Base-by-base conservation (phyloP, 2,797 vertebrate species). In the Odontamblyopus rebecca region DNA sequence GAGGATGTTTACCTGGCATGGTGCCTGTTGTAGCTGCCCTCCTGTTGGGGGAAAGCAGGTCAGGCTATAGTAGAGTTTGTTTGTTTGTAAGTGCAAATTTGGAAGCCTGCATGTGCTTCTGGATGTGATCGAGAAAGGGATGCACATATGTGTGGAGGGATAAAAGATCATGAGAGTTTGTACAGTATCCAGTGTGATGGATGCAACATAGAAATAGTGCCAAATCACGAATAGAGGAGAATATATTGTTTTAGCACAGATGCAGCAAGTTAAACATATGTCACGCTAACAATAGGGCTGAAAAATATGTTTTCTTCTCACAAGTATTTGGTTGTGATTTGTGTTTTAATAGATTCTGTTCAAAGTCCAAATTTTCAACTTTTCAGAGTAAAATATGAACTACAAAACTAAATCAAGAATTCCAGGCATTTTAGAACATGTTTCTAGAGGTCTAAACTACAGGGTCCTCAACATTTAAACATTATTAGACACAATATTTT, bases 1-100 rank as follows among this genome's bases (percentile, higher is more conserved):
- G 90, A 93, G 92, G 92, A 93, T 92, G 89, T 92, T 90, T 89
- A 90, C 90, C 91, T 94, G 93, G 93, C 92, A 92, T 88, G 89
- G 85, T 91, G 91, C 92, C 92, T 92, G 89, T 88, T 89, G 88
- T 88, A 88, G 90, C 85, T 88, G 87, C 86, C 89, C 89, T 92
- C 90, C 89, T 89, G 86, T 87, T 90, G 90, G 85, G 86, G 88
- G 81, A 88, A 87, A 88, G 81, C 89, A 88, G 90, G 88, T 88
- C 83, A 89, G 88, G 88, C 82, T 88, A 85, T 85, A 86, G 80
- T 84, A 85, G 68, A 77, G 72, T 75, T 32, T 69, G n/a, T 70
- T 63, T 82, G 81, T 75, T 82, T 83, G 80, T 38, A 62, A 62
- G 61, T 74, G 63, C 70, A 61, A 67, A 16, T 77, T 81, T 82